These are phyloP conservation scores for Erythrocercus mccallii DNA, from an alignment of 2,113 vertebrate species.

Conservation along the genomic window DNA sequence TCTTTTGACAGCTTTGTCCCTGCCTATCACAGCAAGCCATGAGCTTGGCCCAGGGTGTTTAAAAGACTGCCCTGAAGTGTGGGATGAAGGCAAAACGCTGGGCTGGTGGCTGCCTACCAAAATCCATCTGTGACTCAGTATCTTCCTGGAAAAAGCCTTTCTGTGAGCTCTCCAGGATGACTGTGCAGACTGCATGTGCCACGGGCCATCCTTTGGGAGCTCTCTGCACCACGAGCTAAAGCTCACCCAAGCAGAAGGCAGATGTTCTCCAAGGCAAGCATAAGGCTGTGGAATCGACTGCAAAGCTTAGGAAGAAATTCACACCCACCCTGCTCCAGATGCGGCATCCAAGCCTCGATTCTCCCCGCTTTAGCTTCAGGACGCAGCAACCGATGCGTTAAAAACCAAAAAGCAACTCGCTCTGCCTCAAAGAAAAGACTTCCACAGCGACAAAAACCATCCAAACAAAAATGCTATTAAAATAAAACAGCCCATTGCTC, in stretches of 20 bases:
- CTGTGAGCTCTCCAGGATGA: background rate
- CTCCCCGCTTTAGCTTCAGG: background rate
- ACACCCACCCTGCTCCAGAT: background rate
- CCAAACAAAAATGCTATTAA: slow-evolving; percentile 12
- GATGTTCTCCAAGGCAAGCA: background rate
- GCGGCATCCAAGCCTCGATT: background rate
- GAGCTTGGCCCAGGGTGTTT: background rate
- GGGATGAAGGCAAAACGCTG: background rate
- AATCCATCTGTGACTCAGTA: background rate
- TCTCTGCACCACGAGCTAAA: background rate
- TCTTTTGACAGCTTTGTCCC: background rate
- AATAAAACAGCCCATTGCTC: slow-evolving; percentile 47
- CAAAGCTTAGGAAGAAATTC: background rate
- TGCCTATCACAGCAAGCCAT: background rate
- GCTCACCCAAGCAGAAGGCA: slow-evolving; percentile 12
- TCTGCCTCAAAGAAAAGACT: background rate
- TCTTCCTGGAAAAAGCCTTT: background rate
- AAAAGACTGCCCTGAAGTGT: background rate
- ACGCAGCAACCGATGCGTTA: rapidly evolving
- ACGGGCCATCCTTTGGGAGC: background rate
- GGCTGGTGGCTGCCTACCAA: background rate
- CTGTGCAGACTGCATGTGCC: background rate
- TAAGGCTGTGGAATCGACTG: background rate
- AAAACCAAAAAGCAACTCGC: background rate
- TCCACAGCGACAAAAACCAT: background rate